A percentile compares a stretch with the other conserved stretches of the same genome.
These are phyloP conservation scores for Triplophysa rosa DNA, from an alignment of 2,113 vertebrate genomes.

Conservation along the genomic window DNA sequence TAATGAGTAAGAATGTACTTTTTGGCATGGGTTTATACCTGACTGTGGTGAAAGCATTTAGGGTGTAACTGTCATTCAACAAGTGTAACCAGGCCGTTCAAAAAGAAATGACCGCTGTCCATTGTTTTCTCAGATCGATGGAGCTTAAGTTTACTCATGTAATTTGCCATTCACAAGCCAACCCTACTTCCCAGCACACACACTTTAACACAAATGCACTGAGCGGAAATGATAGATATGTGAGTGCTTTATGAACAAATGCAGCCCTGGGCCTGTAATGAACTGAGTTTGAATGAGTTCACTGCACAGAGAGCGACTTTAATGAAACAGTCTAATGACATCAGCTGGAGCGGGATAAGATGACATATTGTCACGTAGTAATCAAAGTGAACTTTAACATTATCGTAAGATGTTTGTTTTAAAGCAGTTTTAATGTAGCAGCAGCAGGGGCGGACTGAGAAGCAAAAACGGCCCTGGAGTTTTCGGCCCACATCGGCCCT, in stretches of 20 bases:
- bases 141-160: conserved; percentile 29
- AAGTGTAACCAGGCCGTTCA: not conserved
- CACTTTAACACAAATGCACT: not conserved
- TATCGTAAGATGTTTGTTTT: conserved; percentile 42
- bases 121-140: not conserved
- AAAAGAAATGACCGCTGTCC: conserved; percentile 2
- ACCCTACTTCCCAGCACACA: not conserved
- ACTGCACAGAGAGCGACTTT: conserved; percentile 27
- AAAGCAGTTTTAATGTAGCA: conserved; percentile 14
- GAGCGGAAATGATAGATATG: conserved; percentile 45
- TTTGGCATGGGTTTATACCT: not conserved
- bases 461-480: too few relatives aligned
- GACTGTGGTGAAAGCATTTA: not conserved
- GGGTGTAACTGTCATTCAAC: not conserved
- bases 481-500: too few relatives aligned
- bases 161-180: conserved; percentile 31
- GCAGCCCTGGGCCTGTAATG: conserved; percentile 32
- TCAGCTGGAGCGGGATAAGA: conserved; percentile 32
- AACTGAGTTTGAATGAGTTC: conserved; percentile 48
- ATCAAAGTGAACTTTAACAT: conserved; percentile 36
- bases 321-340: conserved; percentile 48
- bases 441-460: too few relatives aligned
- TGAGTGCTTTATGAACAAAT: conserved; percentile 31
- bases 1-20: conserved; percentile 16
- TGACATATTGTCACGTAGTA: conserved; percentile 42